Evolutionary conservation across 2,888 invertebrate species (phyloP), one percentile per base, ranked within the genome.

Genomic region (Nomada fabriciana): DNA sequence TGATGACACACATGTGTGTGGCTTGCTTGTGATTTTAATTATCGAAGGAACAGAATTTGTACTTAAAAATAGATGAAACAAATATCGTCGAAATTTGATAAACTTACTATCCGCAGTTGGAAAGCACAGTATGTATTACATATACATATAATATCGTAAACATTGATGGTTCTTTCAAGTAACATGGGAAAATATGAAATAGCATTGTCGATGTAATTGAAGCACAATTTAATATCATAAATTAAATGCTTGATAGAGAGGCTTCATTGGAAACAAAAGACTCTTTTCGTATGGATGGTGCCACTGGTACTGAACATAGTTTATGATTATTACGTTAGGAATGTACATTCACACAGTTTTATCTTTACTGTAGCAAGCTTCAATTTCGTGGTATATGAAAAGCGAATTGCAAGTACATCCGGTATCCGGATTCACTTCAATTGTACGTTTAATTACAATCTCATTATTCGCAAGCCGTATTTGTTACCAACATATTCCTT

Each of bases 381-480:
- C 53, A 61, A 53, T 70, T 53, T 53, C 18, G 61, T 70, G 47
- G 20, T 20, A 13, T n/a, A 53, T 53, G 43, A 52, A 43, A 68
- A 18, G 59, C 29, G 3, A 13, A 7, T 36, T 36, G 29, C 36
- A 23, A 9, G 71, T 5, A 13, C 43, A 23, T 70, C 70, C 69
- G 75, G 69, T 53, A 61, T 61, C 43, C 29, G 43, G 42, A 53
- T 61, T 53, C 29, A 61, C 36, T 68, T 67, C 68, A 74, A 74
- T 74, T 74, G 50, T 5, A 10, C 50, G 50, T 59, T 68, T 25
- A 50, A 59, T 50, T 25, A 25, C 68, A 50, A 52, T 52, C 47
- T 42, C 74, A 15, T 53, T 61, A 53, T 43, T 61, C 10, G 42
- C 43, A 13, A 15, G 50, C 36, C 20, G 13, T 20, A 60, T 59